These are phyloP conservation scores for Ceyx melanurus DNA, from an alignment of 2,113 vertebrate species.

Conservation along the genomic window DNA sequence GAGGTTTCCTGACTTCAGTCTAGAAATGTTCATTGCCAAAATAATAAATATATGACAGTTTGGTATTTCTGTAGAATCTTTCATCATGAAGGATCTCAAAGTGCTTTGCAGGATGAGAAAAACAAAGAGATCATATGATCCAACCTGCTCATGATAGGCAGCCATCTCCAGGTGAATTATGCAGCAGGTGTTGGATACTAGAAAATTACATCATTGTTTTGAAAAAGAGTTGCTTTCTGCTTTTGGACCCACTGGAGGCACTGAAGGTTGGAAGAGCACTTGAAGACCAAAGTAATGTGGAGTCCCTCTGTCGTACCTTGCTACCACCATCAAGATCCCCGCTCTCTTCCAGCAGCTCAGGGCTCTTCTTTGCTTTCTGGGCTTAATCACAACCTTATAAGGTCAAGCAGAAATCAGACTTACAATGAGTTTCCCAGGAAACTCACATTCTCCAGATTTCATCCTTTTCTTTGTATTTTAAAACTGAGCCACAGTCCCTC, in stretches of 20 bases:
- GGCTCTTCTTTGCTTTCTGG: not conserved
- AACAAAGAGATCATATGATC: rapidly evolving
- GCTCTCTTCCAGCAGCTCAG: not conserved
- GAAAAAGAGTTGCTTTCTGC: not conserved
- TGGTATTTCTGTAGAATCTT: conserved; percentile 26
- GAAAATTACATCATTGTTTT: not conserved
- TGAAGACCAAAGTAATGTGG: not conserved
- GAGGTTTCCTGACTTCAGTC: not conserved
- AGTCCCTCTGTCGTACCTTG: rapidly evolving
- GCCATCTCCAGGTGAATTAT: not conserved
- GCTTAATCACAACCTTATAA: not conserved
- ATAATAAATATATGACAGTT: not conserved
- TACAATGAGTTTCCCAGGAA: not conserved
- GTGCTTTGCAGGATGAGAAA: not conserved
- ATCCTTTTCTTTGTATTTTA: not conserved
- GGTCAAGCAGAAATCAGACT: not conserved
- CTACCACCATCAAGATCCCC: not conserved
- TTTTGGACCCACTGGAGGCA: not conserved
- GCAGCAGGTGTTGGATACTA: not conserved
- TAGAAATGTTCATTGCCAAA: not conserved
- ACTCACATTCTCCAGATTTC: not conserved
- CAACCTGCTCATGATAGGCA: not conserved
- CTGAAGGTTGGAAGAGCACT: not conserved
- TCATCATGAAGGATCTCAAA: not conserved
- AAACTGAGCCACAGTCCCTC: not conserved